Conservation (phyloP, 1,140 invertebrate genomes). For the Drosophila rufa region DNA sequence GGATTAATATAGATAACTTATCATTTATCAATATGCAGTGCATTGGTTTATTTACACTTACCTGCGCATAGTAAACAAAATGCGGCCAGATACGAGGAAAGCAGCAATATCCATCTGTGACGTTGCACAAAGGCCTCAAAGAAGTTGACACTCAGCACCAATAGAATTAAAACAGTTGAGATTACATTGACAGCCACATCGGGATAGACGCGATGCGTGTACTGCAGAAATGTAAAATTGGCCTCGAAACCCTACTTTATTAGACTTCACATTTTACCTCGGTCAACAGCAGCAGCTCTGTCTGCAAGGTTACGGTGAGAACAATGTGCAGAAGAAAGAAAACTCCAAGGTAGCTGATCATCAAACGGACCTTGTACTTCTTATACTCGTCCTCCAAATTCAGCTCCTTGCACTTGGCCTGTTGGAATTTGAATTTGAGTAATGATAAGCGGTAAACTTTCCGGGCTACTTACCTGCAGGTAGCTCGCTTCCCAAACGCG, state of each 20-base stretch:
- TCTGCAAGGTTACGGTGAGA: neutral
- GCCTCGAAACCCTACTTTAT: no score
- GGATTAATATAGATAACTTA: no score
- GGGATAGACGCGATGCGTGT: neutral
- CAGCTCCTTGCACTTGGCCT: slow-evolving; percentile 47
- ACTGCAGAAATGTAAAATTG: slow-evolving; percentile 13
- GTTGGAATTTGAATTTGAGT: no score
- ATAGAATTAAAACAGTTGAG: slow-evolving; percentile 20
- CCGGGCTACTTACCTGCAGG: slow-evolving; percentile 29
- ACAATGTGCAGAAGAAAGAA: slow-evolving; percentile 36
- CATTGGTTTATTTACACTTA: slow-evolving; percentile 13
- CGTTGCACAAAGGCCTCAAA: slow-evolving; percentile 82
- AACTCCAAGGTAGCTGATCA: slow-evolving; percentile 27
- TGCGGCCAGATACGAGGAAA: slow-evolving; percentile 84
- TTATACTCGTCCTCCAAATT: slow-evolving; percentile 40
- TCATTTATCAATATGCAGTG: no score
- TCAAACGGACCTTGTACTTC: slow-evolving; percentile 41
- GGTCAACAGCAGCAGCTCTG: neutral
- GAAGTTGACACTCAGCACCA: slow-evolving; percentile 85
- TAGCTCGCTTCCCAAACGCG: slow-evolving; percentile 37
- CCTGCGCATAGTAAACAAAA: slow-evolving; percentile 57
- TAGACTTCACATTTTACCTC: slow-evolving; percentile 9
- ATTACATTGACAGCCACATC: neutral
- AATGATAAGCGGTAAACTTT: no score
- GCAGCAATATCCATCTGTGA: slow-evolving; percentile 83